Percentiles rank a stretch among this genome's conserved stretches.
Conservation (phyloP, 2,888 invertebrate species). For the Fragum whitleyi region DNA sequence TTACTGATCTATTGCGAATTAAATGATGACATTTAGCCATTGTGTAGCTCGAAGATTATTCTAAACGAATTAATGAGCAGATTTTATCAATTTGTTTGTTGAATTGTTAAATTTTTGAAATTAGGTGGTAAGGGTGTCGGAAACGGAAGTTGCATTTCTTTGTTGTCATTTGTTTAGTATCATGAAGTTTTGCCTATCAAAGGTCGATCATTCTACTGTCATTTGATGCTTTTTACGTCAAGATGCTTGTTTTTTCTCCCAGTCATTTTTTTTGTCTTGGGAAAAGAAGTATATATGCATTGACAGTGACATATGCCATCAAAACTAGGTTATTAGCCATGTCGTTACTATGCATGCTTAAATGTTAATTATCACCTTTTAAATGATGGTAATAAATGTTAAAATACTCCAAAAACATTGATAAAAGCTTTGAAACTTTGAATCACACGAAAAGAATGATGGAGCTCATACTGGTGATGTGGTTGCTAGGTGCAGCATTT, state of each 20-base stretch:
- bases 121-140: slow-evolving; percentile 35
- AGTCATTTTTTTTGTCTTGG: no score
- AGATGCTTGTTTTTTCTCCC: no score
- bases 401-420: no score
- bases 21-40: slow-evolving; percentile 32
- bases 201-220: neutral
- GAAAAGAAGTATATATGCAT: neutral
- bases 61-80: no score
- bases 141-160: slow-evolving; percentile 66
- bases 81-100: neutral
- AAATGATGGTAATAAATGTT: no score
- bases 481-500: no score
- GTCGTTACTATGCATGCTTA: neutral
- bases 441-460: no score
- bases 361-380: no score
- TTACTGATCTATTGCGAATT: neutral
- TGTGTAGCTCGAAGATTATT: neutral
- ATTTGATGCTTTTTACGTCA: no score
- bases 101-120: neutral
- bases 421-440: no score
- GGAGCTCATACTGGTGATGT: no score
- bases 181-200: neutral
- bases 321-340: neutral
- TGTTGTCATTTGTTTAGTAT: slow-evolving; percentile 57
- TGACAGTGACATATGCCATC: neutral